Conservation (phyloP, 1,140 invertebrate species). For the Neodiprion fabricii region DNA sequence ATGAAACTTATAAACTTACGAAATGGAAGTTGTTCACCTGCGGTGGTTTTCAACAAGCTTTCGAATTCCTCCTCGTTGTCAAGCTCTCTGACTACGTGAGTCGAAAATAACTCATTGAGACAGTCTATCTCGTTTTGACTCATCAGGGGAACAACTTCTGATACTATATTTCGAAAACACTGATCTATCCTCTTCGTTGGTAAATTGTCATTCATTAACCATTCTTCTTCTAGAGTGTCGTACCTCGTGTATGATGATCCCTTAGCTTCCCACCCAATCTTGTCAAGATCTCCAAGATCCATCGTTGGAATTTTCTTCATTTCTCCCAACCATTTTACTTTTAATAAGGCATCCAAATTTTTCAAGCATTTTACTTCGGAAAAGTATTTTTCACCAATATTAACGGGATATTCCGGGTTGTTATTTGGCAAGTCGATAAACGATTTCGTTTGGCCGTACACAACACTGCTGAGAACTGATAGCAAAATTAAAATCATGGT, state of each 20-base stretch:
- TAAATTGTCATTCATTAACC: not conserved
- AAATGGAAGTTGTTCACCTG: not conserved
- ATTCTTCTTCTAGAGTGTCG: not conserved
- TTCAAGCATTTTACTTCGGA: not conserved
- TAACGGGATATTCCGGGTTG: not conserved
- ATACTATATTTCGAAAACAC: not conserved
- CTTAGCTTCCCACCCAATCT: not conserved
- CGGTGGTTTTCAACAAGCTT: not conserved
- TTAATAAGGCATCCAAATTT: not conserved
- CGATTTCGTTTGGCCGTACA: not conserved
- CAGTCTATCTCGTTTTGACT: not conserved
- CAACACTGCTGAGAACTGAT: not conserved
- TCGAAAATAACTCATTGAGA: not conserved
- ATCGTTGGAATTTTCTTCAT: not conserved
- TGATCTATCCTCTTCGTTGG: not conserved
- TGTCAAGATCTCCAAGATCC: not conserved
- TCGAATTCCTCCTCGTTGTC: not conserved
- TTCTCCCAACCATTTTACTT: not conserved
- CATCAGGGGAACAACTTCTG: not conserved
- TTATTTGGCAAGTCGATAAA: not conserved
- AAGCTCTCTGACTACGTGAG: not conserved
- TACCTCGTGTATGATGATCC: not conserved
- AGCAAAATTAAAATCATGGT: not conserved
- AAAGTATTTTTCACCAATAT: not conserved
- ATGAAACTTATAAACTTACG: not conserved